phyloP scores from a whole-genome alignment of 2,888 invertebrate genomes.

The Hirudinaria manillensis region DNA sequence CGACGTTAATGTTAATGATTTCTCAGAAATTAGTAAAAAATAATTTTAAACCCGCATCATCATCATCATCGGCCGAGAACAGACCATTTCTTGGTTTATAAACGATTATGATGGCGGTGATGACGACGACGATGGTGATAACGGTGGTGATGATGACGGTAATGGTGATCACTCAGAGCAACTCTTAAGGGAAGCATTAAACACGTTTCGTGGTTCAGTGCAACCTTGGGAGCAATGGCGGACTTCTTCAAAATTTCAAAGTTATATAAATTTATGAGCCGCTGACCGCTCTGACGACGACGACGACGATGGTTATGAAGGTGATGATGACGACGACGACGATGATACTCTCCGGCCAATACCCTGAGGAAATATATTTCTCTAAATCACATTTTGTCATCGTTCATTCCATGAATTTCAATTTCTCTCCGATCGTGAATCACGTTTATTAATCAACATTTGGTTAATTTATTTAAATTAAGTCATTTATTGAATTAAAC shows the following conservation, averaged over 20 bases:
- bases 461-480: background rate
- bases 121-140: background rate
- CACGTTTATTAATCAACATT: background rate
- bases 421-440: too few relatives aligned
- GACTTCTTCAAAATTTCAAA: background rate
- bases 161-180: background rate
- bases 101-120: background rate
- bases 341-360: too few relatives aligned
- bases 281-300: background rate
- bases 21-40: too few relatives aligned
- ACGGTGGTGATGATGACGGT: constrained; percentile 7
- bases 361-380: too few relatives aligned
- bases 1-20: too few relatives aligned
- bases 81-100: background rate
- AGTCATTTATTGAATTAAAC: background rate
- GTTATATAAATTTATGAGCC: background rate
- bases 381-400: too few relatives aligned
- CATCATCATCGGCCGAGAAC: too few relatives aligned
- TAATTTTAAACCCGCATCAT: too few relatives aligned
- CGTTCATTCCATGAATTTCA: too few relatives aligned
- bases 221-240: too few relatives aligned
- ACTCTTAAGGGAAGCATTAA: too few relatives aligned
- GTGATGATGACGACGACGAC: background rate
- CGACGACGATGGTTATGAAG: background rate
- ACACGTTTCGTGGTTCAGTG: too few relatives aligned